Conservation (phyloP, 2,797 vertebrate genomes). For the Poecile montanus region DNA sequence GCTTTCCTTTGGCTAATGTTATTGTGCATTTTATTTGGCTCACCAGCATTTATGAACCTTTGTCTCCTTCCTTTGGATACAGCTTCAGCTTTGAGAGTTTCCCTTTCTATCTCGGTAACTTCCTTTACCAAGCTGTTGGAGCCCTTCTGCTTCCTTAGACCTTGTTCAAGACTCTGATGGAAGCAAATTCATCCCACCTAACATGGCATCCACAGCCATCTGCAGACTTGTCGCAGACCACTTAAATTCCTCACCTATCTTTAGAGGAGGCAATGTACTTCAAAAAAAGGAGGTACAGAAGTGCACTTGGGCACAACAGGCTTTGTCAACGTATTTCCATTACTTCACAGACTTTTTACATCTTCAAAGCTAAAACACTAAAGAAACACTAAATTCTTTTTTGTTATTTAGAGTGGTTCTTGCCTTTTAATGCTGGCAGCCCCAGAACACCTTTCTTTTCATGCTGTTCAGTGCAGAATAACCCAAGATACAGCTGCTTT, state of each 20-base stretch:
- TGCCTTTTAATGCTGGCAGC: not conserved
- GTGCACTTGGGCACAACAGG: not conserved
- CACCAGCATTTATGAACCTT: not conserved
- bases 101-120: not conserved
- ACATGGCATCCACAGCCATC: not conserved
- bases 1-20: not conserved
- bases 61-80: not conserved
- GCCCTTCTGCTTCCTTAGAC: not conserved
- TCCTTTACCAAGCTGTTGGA: not conserved
- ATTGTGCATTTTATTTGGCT: not conserved
- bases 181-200: not conserved
- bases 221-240: not conserved
- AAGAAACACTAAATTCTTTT: not conserved
- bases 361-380: fast-evolving
- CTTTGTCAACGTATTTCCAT: not conserved
- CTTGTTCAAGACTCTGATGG: not conserved
- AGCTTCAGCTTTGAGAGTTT: not conserved
- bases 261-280: not conserved
- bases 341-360: not conserved
- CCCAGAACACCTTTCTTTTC: not conserved
- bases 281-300: not conserved
- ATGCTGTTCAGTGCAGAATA: not conserved
- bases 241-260: not conserved
- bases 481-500: not conserved
- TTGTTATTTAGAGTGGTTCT: not conserved